Evolutionary conservation across 2,797 vertebrate species (phyloP).

Genomic region (Simalia tracyae): DNA sequence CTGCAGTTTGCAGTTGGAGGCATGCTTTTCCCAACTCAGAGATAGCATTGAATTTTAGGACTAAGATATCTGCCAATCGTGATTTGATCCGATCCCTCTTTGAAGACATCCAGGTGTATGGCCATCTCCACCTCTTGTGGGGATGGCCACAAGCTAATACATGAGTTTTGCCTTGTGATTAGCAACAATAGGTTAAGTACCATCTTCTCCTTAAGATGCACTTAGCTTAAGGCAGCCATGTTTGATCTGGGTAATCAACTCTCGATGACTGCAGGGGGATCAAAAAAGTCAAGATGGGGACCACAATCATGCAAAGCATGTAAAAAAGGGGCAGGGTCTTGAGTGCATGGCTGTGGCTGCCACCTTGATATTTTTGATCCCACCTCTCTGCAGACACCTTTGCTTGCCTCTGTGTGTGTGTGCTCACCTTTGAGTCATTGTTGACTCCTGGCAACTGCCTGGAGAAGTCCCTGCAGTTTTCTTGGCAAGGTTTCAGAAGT

Average conservation of each 20-base stretch:
- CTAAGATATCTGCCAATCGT: not conserved
- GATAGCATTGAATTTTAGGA: not conserved
- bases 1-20: not conserved
- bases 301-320: too few relatives aligned
- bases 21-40: not conserved
- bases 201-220: not conserved
- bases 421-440: not conserved
- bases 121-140: not conserved
- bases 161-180: not conserved
- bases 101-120: not conserved
- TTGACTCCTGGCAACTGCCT: not conserved
- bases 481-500: not conserved
- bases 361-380: too few relatives aligned
- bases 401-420: too few relatives aligned
- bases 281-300: too few relatives aligned
- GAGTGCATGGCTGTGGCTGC: too few relatives aligned
- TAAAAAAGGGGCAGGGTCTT: too few relatives aligned
- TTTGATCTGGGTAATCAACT: too few relatives aligned
- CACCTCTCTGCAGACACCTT: too few relatives aligned
- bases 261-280: too few relatives aligned
- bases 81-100: not conserved
- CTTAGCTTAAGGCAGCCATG: not conserved
- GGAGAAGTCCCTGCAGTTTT: too few relatives aligned
- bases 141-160: too few relatives aligned
- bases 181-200: not conserved